Evolutionary conservation across 2,113 vertebrate species (phyloP), one percentile per base, ranked within the genome.

Genomic region (Podiceps cristatus): DNA sequence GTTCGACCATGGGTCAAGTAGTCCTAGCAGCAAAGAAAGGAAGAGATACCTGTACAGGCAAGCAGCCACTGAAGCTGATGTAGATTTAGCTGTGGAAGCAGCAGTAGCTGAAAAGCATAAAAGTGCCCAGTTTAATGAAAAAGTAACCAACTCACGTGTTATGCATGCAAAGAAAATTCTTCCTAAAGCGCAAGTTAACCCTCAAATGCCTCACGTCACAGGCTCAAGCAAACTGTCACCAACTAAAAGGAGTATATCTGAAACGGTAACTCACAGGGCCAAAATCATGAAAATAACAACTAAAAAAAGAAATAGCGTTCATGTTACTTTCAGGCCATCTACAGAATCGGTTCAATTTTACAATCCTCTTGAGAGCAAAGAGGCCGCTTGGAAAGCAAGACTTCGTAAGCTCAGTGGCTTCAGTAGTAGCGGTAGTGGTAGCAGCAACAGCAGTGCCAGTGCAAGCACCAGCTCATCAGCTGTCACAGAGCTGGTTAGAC

Each of bases 341-440:
- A 99, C 99, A 40, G 99, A 99, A 93, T 99, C 99, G 0, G 99
- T 99, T 95, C 99, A 99, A 75, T 99, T 99, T 98, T 99, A 99
- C 97, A 99, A 99, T 96, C 99, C 99, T 83, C 98, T 99, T 86
- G 99, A 99, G 96, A 99, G 96, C 95, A 99, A 99, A 98, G 99
- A 99, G 97, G 99, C 99, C 20, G 99, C 99, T 88, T 99, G 99
- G 99, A 99, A 99, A 98, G 98, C 98, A 96, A 98, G 99, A 97
- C 99, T 99, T 62, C 99, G 99, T 75, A 99, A 99, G 71, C 98
- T 99, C 35, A 97, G 99, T 98, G 99, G 99, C 98, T 99, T 99
- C 96, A 99, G 98, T 93, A 96, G 97, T 86, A 96, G 93, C 10
- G 96, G 98, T 92, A 98, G 91, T 33, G 53, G 92, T 83, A 92